Evolutionary conservation across 2,113 vertebrate genomes (phyloP), one percentile per base, ranked within the genome.

Genomic region (Thoracochromis brauschi): DNA sequence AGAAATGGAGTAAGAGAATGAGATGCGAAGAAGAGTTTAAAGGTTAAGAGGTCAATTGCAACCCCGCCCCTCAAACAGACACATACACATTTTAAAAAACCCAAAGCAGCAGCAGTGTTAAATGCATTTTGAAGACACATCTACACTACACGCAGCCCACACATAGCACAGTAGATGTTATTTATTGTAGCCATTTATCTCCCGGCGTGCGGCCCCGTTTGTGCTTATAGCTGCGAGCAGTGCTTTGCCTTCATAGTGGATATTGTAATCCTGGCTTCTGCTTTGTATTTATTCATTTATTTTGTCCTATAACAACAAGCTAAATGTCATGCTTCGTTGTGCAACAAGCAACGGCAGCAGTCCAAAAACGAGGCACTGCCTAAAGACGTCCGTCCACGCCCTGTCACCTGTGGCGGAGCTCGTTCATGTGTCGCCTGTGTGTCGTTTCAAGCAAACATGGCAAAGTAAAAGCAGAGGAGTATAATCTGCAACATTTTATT

Each of bases 181-280:
- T 93, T 93, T 95, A 91, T 90, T 89, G 75, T 38, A 71, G 78
- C 63, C 65, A 93, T 95, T 95, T 91, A 93, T 95, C 93, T 92
- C 82, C 81, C 86, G 63, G 73, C 17, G n/a, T 60, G 82, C 45
- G 51, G 68, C 40, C 17, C 85, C 53, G 71, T 83, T 89, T 94
- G 78, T 81, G 85, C 12, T 86, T 9, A 81, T 79, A 57, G 83
- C 87, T 83, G 42, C 21, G 33, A 55, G 83, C 82, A 16, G 45
- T 38, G 40, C 55, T 31, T 49, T 63, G 85, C 82, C 85, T 87
- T 54, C 31, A 47, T 83, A 84, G 80, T 31, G 45, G 65, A 84
- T 86, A 88, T 82, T 75, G 49, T 81, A 81, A 85, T 84, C 58
- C 84, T 49, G 5, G 26, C 45, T n/a, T 11, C 38, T 13, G n/a